A percentile compares a stretch with the other conserved stretches of the same genome.
Evolutionary conservation across 2,888 invertebrate genomes (phyloP).

Genomic region (Bruchidius siliquastri): DNA sequence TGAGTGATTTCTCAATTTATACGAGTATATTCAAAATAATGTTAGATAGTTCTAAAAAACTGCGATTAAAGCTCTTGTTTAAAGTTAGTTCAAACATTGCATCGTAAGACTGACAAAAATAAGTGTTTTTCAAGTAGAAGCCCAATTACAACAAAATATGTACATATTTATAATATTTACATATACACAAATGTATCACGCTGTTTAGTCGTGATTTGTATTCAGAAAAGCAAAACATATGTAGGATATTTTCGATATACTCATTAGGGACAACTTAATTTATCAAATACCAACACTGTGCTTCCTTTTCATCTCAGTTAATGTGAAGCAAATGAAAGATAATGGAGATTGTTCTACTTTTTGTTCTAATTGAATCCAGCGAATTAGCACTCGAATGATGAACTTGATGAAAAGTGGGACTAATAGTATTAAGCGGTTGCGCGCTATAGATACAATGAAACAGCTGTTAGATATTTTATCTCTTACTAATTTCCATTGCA

Average conservation of each 20-base stretch:
- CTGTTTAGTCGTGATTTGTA: neutral
- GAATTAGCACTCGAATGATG: neutral
- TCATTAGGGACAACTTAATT: too few relatives aligned
- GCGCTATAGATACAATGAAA: neutral
- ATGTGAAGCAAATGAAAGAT: neutral
- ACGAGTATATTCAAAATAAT: too few relatives aligned
- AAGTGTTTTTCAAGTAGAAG: neutral
- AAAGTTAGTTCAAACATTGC: too few relatives aligned
- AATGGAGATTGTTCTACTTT: neutral
- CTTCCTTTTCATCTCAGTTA: neutral
- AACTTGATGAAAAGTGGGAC: neutral
- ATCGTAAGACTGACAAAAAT: too few relatives aligned
- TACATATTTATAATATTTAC: too few relatives aligned
- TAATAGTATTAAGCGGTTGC: neutral
- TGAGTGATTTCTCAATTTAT: too few relatives aligned
- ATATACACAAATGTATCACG: too few relatives aligned
- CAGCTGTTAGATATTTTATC: neutral
- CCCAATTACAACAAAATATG: neutral
- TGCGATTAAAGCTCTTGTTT: too few relatives aligned
- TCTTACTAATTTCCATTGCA: neutral
- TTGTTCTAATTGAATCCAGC: neutral
- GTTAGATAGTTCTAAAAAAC: too few relatives aligned
- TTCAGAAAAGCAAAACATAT: neutral
- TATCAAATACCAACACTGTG: neutral
- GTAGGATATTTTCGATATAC: too few relatives aligned